Base-by-base conservation (phyloP, 2,113 vertebrate genomes). In the Orthonyx spaldingii region DNA sequence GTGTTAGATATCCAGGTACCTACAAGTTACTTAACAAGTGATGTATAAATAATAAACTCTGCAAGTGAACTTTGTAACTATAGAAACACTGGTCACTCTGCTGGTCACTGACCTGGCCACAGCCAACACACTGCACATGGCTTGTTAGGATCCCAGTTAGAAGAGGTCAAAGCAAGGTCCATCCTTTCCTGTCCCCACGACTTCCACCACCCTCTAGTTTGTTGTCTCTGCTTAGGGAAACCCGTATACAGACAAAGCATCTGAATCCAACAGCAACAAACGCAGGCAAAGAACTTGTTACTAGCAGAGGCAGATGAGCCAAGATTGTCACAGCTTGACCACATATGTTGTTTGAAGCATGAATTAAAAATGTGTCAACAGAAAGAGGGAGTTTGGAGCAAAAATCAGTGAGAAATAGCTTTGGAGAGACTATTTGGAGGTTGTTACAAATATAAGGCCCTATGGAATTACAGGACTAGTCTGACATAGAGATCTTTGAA, bases 241-340 rank as follows among this genome's bases (percentile, higher is more conserved):
- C 21, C 26, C 47, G 47, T 6, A 19, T 4, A 56, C 7, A 64
- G 69, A 59, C 4, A 84, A 66, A 30, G 22, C 26, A 70, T 77
- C 47, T 35, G 65, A 87, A 87, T 71, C n/a, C 81, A 91, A 93
- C 20, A 33, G 35, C 37, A 88, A 55, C 65, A 85, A 84, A 87
- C 19, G 44, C 53, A 85, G 70, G 35, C 37, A 59, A 79, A 64
- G 11, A 56, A 60, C 69, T 49, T 87, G 69, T 47, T 91, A 41
- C 70, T 93, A 16, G 41, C 65, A 72, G 33, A 93, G 35, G 32
- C 69, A 74, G 60, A 84, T 16, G 42, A 93, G 74, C 61, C 88
- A 85, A 75, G 42, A 56, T n/a, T 82, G 61, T 93, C 79, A 92
- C 93, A 92, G 88, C 70, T 76, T 82, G 79, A 85, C 83, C 85